These are phyloP conservation scores for Sminthopsis crassicaudata DNA, from an alignment of 2,113 vertebrate species.

Conservation along the genomic window DNA sequence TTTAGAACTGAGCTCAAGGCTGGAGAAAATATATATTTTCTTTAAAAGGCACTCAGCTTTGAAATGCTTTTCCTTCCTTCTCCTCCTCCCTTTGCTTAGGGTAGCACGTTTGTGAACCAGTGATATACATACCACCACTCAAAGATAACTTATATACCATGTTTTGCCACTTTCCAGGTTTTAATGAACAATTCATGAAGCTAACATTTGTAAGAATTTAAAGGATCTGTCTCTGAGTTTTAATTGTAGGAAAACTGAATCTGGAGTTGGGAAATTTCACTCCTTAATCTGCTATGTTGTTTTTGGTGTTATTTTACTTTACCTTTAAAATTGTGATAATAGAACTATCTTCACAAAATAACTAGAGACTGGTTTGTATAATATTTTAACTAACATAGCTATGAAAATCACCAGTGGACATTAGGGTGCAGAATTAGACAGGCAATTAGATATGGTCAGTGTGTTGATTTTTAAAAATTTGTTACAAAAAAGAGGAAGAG, in stretches of 20 bases:
- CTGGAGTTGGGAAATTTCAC: slow-evolving; percentile 39
- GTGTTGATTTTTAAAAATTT: not conserved
- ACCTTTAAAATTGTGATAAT: slow-evolving; percentile 40
- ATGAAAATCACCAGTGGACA: slow-evolving; percentile 55
- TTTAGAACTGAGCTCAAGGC: slow-evolving; percentile 25
- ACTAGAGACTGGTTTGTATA: not conserved
- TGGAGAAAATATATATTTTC: not conserved
- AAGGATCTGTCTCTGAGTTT: slow-evolving; percentile 31
- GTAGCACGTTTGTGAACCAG: not conserved
- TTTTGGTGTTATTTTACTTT: slow-evolving; percentile 46
- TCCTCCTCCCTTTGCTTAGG: not conserved
- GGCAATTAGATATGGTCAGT: slow-evolving; percentile 19
- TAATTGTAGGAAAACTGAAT: slow-evolving; percentile 20
- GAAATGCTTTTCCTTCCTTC: not conserved
- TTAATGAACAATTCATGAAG: slow-evolving; percentile 36
- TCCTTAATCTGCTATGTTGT: slow-evolving; percentile 23
- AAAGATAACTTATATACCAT: slow-evolving; percentile 35
- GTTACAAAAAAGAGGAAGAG: not conserved
- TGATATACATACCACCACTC: slow-evolving; percentile 2
- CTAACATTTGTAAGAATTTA: slow-evolving; percentile 40
- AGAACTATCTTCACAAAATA: not conserved
- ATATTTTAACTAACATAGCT: slow-evolving; percentile 46
- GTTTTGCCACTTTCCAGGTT: slow-evolving; percentile 44
- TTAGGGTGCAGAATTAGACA: slow-evolving; percentile 39
- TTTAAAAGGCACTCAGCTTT: not conserved